Evolutionary conservation across 2,888 invertebrate genomes (phyloP).

Genomic region (Rhaphigaster nebulosa): DNA sequence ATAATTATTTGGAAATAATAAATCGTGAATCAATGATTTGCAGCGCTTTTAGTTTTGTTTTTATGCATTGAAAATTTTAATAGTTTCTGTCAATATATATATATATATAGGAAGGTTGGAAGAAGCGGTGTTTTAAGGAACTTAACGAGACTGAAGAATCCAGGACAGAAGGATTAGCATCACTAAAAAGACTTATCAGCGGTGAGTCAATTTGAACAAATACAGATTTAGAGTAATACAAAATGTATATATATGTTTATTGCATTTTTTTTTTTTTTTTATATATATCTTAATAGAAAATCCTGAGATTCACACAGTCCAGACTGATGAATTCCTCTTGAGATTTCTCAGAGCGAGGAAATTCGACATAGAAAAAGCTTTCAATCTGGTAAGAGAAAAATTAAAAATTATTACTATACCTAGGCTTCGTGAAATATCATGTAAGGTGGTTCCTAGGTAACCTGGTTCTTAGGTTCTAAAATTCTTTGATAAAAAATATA

Average conservation of each 20-base stretch:
- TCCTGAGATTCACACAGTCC: slow-evolving; percentile 61
- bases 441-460: neutral
- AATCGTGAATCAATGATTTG: too few species aligned
- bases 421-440: neutral
- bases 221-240: neutral
- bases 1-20: too few species aligned
- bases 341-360: slow-evolving; percentile 66
- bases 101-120: slow-evolving; percentile 59
- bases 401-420: neutral
- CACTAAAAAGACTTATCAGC: slow-evolving; percentile 48
- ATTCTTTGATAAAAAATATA: neutral
- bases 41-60: too few species aligned
- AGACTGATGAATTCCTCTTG: slow-evolving; percentile 66
- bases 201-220: neutral
- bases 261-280: slow-evolving; percentile 1
- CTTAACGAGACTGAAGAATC: slow-evolving; percentile 61
- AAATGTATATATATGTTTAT: neutral
- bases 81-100: too few species aligned
- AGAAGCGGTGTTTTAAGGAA: slow-evolving; percentile 58
- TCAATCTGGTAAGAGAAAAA: slow-evolving; percentile 65
- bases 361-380: slow-evolving; percentile 65
- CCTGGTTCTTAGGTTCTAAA: neutral
- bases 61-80: too few species aligned
- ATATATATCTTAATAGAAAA: slow-evolving; percentile 63
- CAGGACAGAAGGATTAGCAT: slow-evolving; percentile 51